Base-by-base conservation (phyloP, 92 coral and sea anemone species). In the Parazoanthus swiftii region DNA sequence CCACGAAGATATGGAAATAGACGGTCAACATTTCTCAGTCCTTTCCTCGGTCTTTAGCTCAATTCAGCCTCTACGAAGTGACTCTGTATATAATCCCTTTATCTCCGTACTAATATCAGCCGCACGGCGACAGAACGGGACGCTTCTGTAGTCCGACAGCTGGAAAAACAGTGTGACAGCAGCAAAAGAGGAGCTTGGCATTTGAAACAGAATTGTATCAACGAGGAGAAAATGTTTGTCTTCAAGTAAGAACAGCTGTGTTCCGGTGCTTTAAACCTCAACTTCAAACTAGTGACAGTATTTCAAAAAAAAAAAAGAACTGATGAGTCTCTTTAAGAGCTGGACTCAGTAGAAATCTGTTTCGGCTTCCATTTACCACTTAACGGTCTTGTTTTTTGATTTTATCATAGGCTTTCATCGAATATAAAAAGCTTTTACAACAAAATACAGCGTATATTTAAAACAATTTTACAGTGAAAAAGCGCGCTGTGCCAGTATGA, bases 91-190 rank as follows among this genome's bases (percentile, higher is more conserved):
- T 51, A 48, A 29, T 5, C 3, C 3, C 14, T 16, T 70, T 3
- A 11, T 6, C 65, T 63, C 43, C 29, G 46, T 39, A 76, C 18
- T 6, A 11, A 25, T 42, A 39, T 5, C 51, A 4, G 80, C 23
- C 48, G n/a, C 59, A 21, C 46, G 9, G 43, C n/a, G 18, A 29
- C 82, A 48, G 43, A 54, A 70, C 79, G 10, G 44, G 59, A 48
- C 8, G 6, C 25, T 23, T 16, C 44, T 44, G 21, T 38, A 14
- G 10, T 43, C 8, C 8, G 37, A 84, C 87, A 71, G 10, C 78
- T 84, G 87, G 56, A 20, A 71, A 71, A 71, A 84, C 78, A 7
- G 5, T 81, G 46, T 26, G 44, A 13, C 54, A 71, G 75, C 29
- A 20, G 35, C 50, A 38, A 21, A 46, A 18, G 79, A 39, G 25